These are phyloP conservation scores for Pangasius mekongensis DNA, from an alignment of 2,797 vertebrate genomes.

Conservation along the genomic window DNA sequence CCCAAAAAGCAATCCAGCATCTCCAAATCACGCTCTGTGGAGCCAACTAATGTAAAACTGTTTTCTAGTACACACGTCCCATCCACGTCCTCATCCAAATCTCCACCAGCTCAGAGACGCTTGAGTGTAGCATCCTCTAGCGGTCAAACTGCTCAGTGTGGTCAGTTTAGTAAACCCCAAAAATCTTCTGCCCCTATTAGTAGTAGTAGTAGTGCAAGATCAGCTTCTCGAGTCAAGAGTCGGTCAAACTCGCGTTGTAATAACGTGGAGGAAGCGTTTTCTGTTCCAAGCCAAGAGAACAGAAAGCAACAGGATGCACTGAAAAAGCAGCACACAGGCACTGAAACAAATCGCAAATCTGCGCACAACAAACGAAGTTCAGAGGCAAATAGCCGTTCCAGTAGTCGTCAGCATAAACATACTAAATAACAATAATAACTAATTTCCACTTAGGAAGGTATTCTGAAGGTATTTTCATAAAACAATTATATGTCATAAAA, in stretches of 20 bases:
- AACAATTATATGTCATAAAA: too few relatives aligned
- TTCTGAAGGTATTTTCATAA: neutral
- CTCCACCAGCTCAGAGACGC: slow-evolving; percentile 44
- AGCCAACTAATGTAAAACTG: slow-evolving; percentile 52
- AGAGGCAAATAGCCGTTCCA: slow-evolving; percentile 28
- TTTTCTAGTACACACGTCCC: slow-evolving; percentile 38
- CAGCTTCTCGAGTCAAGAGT: slow-evolving; percentile 24
- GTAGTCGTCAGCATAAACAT: slow-evolving; percentile 22
- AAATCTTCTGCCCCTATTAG: slow-evolving; percentile 14
- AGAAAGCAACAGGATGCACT: slow-evolving; percentile 16
- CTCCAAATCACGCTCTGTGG: slow-evolving; percentile 61
- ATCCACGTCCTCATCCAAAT: slow-evolving; percentile 35
- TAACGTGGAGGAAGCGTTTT: neutral
- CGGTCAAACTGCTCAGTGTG: slow-evolving; percentile 4
- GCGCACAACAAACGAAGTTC: slow-evolving; percentile 21
- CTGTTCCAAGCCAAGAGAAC: slow-evolving; percentile 16
- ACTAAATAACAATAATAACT: neutral
- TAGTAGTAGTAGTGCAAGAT: neutral
- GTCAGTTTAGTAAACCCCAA: slow-evolving; percentile 18
- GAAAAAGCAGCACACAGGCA: slow-evolving; percentile 30
- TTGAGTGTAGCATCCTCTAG: slow-evolving; percentile 45
- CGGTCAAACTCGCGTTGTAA: slow-evolving; percentile 22
- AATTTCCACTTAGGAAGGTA: neutral
- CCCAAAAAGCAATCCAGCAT: slow-evolving; percentile 64
- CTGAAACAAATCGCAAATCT: slow-evolving; percentile 1